Conservation (phyloP, 2,113 vertebrate genomes). For the Brevimyrus niger region DNA sequence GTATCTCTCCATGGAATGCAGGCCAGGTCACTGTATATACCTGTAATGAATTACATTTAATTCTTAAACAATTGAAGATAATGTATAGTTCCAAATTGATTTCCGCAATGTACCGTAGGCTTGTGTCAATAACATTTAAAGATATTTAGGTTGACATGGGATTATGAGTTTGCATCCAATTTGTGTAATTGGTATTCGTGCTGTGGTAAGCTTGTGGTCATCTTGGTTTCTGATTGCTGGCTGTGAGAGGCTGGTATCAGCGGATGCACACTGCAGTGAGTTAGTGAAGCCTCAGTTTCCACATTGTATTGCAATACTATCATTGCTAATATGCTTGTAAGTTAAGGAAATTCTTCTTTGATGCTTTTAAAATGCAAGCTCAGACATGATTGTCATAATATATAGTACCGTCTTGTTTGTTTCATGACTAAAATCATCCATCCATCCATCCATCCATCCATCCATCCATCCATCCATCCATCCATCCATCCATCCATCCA, state of each 20-base stretch:
- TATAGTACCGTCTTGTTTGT: not conserved
- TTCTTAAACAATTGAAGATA: not conserved
- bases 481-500: not conserved
- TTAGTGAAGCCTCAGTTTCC: not conserved
- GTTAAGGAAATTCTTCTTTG: not conserved
- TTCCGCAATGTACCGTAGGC: conserved; percentile 32
- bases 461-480: not conserved
- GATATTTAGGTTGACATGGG: conserved; percentile 52
- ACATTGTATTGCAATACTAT: not conserved
- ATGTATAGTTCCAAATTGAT: conserved; percentile 31
- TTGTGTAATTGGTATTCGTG: conserved; percentile 32
- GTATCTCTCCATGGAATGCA: not conserved
- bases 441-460: not conserved
- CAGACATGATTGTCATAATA: not conserved
- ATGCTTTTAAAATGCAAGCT: not conserved
- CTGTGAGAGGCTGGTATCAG: not conserved
- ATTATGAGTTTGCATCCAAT: conserved; percentile 53
- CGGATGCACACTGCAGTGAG: not conserved
- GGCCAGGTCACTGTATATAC: not conserved
- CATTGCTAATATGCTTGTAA: not conserved
- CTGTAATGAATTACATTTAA: not conserved
- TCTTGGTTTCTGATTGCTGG: not conserved
- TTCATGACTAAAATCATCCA: not conserved
- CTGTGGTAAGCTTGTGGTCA: not conserved
- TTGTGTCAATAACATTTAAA: conserved; percentile 34